Conservation (phyloP, 2,888 invertebrate species). For the Leucophora obtusa region DNA sequence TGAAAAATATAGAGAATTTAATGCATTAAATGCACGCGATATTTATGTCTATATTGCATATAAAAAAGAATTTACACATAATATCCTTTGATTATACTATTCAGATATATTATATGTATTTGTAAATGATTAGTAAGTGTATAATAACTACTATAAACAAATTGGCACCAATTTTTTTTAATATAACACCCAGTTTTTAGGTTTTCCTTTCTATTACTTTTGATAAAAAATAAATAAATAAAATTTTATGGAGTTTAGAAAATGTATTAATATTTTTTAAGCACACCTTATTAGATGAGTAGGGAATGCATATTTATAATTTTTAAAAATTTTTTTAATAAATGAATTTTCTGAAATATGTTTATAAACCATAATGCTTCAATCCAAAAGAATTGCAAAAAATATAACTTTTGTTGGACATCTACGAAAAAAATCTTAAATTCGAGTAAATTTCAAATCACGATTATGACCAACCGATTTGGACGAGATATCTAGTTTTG, state of each 20-base stretch:
- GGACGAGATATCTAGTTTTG: too few species aligned
- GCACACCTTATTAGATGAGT: constrained; percentile 16
- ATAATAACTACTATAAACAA: constrained; percentile 41
- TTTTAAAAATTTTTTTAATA: too few species aligned
- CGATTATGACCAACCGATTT: too few species aligned
- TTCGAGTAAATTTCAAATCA: too few species aligned
- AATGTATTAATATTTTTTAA: not conserved
- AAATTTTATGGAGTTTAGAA: constrained; percentile 5
- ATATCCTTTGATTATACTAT: constrained; percentile 37
- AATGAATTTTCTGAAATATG: too few species aligned
- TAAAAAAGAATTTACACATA: constrained; percentile 39
- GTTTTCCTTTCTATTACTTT: not conserved
- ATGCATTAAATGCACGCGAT: constrained; percentile 67
- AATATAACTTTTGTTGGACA: too few species aligned
- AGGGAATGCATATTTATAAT: too few species aligned
- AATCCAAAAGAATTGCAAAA: too few species aligned
- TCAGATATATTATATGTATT: constrained; percentile 20
- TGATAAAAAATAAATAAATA: not conserved
- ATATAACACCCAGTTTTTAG: constrained; percentile 42
- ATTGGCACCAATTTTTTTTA: constrained; percentile 24
- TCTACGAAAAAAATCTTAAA: too few species aligned
- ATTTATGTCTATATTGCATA: constrained; percentile 51
- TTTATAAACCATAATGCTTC: too few species aligned
- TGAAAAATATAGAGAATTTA: constrained; percentile 36
- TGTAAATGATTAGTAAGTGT: constrained; percentile 27